Base-by-base conservation (phyloP, 1,140 invertebrate species). In the Dryas iulia region DNA sequence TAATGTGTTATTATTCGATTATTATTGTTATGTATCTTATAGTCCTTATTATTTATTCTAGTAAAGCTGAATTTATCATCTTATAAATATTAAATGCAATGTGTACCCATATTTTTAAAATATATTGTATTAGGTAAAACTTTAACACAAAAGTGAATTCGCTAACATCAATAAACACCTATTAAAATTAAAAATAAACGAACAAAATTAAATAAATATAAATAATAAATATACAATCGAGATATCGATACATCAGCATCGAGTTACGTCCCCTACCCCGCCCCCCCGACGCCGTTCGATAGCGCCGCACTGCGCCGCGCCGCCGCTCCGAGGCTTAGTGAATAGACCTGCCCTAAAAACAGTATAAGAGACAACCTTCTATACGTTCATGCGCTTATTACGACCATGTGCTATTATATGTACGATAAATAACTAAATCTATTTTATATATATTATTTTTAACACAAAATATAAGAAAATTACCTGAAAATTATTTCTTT, bases 251-350 rank as follows among this genome's bases (percentile, higher is more conserved):
- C 39, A 64, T 67, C 57, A 39, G 1, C n/a, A 35, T 73, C 73
- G 62, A 39, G 35, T 35, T 10, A 67, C 54, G 69, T 59, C 56
- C 63, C 78, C 79, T 79, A 71, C 77, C 74, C 75, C 83, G 69
- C 81, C 84, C 80, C 78, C n/a, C n/a, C 79, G 84, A 79, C 75
- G 82, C 74, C 79, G 70, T 76, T 87, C 87, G 84, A 89, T 89
- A 89, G 84, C 84, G 74, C 84, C 84, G 87, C 87, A 87, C 81
- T 87, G 85, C 87, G 85, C 84, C 85, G 85, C 82, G 78, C 82
- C 83, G 79, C 73, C 84, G 74, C 83, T 74, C 57, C 61, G 58
- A 63, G n/a, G 64, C 64, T 52, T 28, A 68, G 47, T 68, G 71
- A 64, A 62, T 69, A 70, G 59, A 66, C 58, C 68, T 71, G 68